Conservation (phyloP, 2,888 invertebrate genomes). For the Bedellia somnulentella region DNA sequence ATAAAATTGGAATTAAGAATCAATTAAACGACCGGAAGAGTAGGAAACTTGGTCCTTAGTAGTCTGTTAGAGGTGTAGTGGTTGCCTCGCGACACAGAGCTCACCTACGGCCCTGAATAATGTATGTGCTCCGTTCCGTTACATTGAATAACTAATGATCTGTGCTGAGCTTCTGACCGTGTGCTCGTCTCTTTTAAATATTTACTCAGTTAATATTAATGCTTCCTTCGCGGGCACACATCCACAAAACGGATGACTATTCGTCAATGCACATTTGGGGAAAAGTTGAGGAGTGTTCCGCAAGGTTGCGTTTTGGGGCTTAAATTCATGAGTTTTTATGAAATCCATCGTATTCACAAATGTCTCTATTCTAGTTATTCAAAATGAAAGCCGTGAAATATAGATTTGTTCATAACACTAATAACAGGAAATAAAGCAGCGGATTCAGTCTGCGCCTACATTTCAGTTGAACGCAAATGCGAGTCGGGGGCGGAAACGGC, state of each 20-base stretch:
- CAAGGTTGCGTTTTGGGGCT: constrained; percentile 11
- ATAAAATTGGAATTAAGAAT: constrained; percentile 25
- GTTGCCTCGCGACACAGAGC: constrained; percentile 5
- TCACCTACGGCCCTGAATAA: constrained; percentile 11
- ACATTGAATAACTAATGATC: constrained; percentile 47
- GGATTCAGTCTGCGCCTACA: not conserved
- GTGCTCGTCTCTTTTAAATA: constrained; percentile 14
- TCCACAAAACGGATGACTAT: constrained; percentile 13
- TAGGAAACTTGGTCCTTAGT: constrained; percentile 2
- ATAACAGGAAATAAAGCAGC: too few species aligned
- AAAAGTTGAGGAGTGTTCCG: constrained; percentile 10
- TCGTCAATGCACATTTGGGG: constrained; percentile 1
- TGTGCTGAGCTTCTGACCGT: constrained; percentile 15
- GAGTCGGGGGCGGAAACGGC: constrained; percentile 1
- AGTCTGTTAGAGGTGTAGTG: constrained; percentile 2
- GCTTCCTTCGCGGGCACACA: constrained; percentile 13
- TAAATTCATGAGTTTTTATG: too few species aligned
- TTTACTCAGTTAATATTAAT: constrained; percentile 28
- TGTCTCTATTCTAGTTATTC: too few species aligned
- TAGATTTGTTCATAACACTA: too few species aligned
- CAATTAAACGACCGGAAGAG: constrained; percentile 19
- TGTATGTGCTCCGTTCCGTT: constrained; percentile 30
- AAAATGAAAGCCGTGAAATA: too few species aligned
- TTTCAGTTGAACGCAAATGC: not conserved
- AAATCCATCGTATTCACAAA: too few species aligned